phyloP scores from a whole-genome alignment of 2,888 invertebrate genomes.

The Parelbella ahira region DNA sequence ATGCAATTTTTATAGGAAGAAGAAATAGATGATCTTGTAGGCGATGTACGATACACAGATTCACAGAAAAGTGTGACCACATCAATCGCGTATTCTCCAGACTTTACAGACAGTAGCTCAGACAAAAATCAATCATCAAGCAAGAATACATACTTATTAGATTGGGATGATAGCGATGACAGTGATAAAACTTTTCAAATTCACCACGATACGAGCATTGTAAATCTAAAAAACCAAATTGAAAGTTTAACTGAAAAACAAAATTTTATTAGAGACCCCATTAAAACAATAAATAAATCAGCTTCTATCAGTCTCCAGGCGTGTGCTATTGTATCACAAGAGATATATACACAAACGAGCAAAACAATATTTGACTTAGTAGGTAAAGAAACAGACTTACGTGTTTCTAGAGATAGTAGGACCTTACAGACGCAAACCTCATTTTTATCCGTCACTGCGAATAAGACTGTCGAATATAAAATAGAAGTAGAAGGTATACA shows the following conservation, averaged over 20 bases:
- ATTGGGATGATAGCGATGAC: slow-evolving; percentile 55
- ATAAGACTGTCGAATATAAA: slow-evolving; percentile 51
- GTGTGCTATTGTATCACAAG: slow-evolving; percentile 48
- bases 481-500: slow-evolving; percentile 40
- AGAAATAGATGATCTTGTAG: slow-evolving; percentile 62
- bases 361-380: slow-evolving; percentile 79
- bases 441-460: slow-evolving; percentile 54
- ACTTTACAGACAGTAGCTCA: slow-evolving; percentile 64
- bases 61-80: slow-evolving; percentile 69
- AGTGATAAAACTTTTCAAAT: slow-evolving; percentile 47
- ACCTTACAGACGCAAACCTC: slow-evolving; percentile 69
- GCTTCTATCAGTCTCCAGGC: slow-evolving; percentile 35
- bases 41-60: slow-evolving; percentile 57
- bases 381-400: slow-evolving; percentile 43
- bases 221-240: slow-evolving; percentile 35
- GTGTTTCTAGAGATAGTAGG: slow-evolving; percentile 34
- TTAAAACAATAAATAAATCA: slow-evolving; percentile 27
- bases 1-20: slow-evolving; percentile 61
- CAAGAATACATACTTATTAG: slow-evolving; percentile 65
- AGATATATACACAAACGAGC: slow-evolving; percentile 79
- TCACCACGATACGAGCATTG: slow-evolving; percentile 37
- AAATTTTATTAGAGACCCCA: slow-evolving; percentile 32
- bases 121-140: slow-evolving; percentile 64
- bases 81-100: slow-evolving; percentile 57
- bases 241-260: slow-evolving; percentile 21